A percentile compares a stretch with the other conserved stretches of the same genome.
Conservation (phyloP, 2,797 vertebrate species). For the Orientallactaga sibirica region DNA sequence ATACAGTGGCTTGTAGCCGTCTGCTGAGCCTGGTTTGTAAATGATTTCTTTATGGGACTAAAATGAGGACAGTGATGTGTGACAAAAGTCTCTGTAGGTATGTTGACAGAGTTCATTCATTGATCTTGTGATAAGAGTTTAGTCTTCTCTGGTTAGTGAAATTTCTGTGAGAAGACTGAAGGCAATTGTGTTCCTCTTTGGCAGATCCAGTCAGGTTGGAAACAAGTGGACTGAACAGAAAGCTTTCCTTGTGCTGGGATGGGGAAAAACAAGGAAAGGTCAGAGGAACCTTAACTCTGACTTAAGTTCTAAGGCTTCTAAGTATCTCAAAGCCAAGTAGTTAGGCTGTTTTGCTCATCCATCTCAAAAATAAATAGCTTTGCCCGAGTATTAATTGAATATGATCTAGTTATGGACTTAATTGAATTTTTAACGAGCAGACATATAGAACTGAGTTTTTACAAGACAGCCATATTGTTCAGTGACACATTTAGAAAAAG, state of each 20-base stretch:
- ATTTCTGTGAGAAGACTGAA: not conserved
- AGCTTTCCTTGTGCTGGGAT: not conserved
- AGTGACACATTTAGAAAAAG: slow-evolving; percentile 16
- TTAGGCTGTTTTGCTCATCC: not conserved
- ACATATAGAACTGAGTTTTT: slow-evolving; percentile 17
- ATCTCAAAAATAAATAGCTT: not conserved
- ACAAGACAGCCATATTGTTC: slow-evolving; percentile 5
- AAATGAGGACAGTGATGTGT: not conserved
- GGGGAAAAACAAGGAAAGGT: not conserved
- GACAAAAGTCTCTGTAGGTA: not conserved
- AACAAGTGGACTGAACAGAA: not conserved
- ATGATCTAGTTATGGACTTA: slow-evolving; percentile 33
- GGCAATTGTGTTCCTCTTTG: not conserved
- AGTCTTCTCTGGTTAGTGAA: not conserved
- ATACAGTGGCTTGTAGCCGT: not conserved
- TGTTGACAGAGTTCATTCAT: not conserved
- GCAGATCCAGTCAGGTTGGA: not conserved
- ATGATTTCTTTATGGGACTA: not conserved
- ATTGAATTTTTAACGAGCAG: slow-evolving; percentile 55
- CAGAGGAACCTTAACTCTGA: not conserved
- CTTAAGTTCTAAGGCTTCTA: not conserved
- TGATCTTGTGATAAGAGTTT: not conserved
- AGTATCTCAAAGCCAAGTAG: not conserved
- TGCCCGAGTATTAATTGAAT: not conserved
- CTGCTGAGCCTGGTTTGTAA: not conserved